phyloP scores from a whole-genome alignment of 2,113 vertebrate genomes.

The Ginglymostoma cirratum region DNA sequence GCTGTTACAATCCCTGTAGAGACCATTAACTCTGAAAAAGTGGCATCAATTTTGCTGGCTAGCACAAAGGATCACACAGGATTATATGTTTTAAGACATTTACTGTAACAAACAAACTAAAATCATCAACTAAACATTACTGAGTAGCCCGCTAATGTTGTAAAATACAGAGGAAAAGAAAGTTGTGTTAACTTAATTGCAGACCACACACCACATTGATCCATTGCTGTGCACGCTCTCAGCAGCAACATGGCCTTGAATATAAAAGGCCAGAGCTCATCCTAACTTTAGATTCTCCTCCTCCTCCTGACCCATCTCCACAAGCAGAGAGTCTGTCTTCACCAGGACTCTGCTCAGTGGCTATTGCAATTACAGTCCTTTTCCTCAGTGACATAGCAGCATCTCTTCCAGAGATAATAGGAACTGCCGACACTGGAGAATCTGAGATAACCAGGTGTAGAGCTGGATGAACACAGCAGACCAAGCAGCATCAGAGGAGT shows the following conservation, averaged over 20 bases:
- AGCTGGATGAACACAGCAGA: too few relatives aligned
- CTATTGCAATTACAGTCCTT: background rate
- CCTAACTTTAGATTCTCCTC: too few relatives aligned
- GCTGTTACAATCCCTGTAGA: background rate
- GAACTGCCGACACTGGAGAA: too few relatives aligned
- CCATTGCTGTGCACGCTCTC: background rate
- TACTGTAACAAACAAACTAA: background rate
- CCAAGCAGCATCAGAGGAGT: too few relatives aligned
- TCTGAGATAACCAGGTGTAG: too few relatives aligned
- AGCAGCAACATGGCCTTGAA: too few relatives aligned
- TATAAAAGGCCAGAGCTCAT: too few relatives aligned
- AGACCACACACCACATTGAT: background rate
- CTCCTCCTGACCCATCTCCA: background rate
- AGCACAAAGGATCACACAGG: background rate
- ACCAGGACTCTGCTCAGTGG: background rate
- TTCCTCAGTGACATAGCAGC: background rate
- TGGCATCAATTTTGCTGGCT: background rate
- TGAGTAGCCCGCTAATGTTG: background rate
- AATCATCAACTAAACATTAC: background rate
- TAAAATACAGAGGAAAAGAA: background rate
- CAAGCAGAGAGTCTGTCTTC: background rate
- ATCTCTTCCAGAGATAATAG: background rate
- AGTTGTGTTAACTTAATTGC: background rate
- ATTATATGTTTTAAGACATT: background rate
- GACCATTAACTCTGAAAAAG: background rate